Evolutionary conservation across 2,113 vertebrate genomes (phyloP), one percentile per base, ranked within the genome.

Genomic region (Struthidea cinerea): DNA sequence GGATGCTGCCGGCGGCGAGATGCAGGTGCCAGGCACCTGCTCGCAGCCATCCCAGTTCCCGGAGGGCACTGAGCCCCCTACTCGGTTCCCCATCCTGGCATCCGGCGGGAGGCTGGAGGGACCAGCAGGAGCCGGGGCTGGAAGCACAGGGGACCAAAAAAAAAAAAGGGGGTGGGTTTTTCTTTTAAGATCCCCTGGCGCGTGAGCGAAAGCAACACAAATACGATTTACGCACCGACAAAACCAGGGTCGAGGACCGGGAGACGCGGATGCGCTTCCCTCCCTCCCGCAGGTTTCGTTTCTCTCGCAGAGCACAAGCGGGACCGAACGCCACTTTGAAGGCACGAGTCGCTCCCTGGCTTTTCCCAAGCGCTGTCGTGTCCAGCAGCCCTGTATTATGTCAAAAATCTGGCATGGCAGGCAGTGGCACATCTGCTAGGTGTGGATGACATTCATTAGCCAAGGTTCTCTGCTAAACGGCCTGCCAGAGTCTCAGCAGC

Each of bases 391-490:
- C 94, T 74, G 87, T 94, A 97, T 98, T 98, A 97, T 98, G 98
- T 97, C 96, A 98, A 97, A 98, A 97, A 97, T 87, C 96, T 98
- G 98, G 98, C 97, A 97, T 70, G 93, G 93, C 91, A 97, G 94
- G 91, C 97, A 96, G 97, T 90, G 97, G 96, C 98, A 98, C 98
- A 98, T 98, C 98, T 98, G 98, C 95, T 98, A 97, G 97, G 98
- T 98, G 97, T 97, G 97, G 97, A 97, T 96, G 97, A 97, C 96
- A 96, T 97, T 98, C 98, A 98, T 97, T 97, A 98, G 97, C 97
- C 93, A 94, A 93, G 97, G 97, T 97, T 97, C 97, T 97, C 96
- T 90, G 96, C 97, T 97, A 97, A 93, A 97, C 50, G 55, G 96
- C 94, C 96, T 97, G 97, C 98, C 98, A 98, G 97, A 95, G 96